phyloP scores from a whole-genome alignment of 1,140 invertebrate genomes.

The Octopus bimaculoides region DNA sequence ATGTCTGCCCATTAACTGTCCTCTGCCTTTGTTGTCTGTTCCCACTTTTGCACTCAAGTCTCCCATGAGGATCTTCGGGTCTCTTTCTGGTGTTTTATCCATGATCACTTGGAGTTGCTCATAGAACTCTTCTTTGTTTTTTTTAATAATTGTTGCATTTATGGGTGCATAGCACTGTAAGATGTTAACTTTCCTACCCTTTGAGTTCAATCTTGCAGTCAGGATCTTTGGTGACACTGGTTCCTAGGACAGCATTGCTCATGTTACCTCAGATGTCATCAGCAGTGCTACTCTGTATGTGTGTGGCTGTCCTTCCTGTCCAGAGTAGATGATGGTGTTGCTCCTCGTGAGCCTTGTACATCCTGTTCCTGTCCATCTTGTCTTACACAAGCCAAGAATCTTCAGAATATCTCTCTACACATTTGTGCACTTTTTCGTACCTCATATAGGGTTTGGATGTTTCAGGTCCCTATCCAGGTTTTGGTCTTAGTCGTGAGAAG shows the following conservation, averaged over 20 bases:
- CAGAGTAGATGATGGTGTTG: not conserved
- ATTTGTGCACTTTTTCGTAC: not conserved
- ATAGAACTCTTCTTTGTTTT: too few relatives aligned
- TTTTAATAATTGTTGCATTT: constrained; percentile 14
- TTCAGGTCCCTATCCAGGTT: too few relatives aligned
- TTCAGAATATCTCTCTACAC: not conserved
- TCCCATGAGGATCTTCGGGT: constrained; percentile 25
- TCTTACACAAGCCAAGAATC: not conserved
- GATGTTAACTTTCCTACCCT: constrained; percentile 16
- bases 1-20: constrained; percentile 24
- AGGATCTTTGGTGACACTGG: not conserved
- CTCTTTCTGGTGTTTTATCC: constrained; percentile 20
- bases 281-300: not conserved
- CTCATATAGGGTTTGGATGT: too few relatives aligned
- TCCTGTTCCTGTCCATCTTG: not conserved
- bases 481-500: too few relatives aligned
- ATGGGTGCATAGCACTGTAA: constrained; percentile 28
- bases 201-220: not conserved
- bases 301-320: not conserved
- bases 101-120: constrained; percentile 20
- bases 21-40: constrained; percentile 19
- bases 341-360: not conserved
- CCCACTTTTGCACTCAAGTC: constrained; percentile 33
- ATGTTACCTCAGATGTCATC: not conserved
- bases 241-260: too few relatives aligned